phyloP scores from a whole-genome alignment of 2,113 vertebrate genomes.

The Channa maculata region DNA sequence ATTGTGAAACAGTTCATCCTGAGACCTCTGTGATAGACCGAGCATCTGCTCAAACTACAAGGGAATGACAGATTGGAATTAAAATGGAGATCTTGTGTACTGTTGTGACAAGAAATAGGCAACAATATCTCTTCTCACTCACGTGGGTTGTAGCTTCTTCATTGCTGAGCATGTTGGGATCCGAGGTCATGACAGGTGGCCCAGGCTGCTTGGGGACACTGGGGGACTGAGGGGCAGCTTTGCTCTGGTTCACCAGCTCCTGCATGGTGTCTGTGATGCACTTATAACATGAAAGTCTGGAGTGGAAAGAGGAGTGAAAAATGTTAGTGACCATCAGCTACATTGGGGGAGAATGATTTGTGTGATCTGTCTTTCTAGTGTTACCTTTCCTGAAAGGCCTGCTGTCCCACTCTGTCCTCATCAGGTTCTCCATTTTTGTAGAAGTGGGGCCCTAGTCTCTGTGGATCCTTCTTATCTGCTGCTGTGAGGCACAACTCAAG shows the following conservation, averaged over 20 bases:
- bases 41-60: constrained; percentile 96
- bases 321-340: background rate
- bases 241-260: constrained; percentile 96
- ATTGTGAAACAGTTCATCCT: constrained; percentile 97
- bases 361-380: background rate
- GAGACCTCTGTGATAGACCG: constrained; percentile 91
- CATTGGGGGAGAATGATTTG: background rate
- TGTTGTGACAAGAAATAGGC: background rate
- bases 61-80: constrained; percentile 13
- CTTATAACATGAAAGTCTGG: constrained; percentile 93
- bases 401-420: constrained; percentile 90
- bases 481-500: constrained; percentile 95
- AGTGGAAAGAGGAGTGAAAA: background rate
- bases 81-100: constrained; percentile 11
- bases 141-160: constrained; percentile 97
- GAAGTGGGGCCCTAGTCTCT: constrained; percentile 95
- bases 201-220: constrained; percentile 98
- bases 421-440: constrained; percentile 99
- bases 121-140: constrained; percentile 65
- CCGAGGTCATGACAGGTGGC: constrained; percentile 94
- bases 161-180: constrained; percentile 98
- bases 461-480: constrained; percentile 96
- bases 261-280: constrained; percentile 98
- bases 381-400: constrained; percentile 95
- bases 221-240: constrained; percentile 97